Evolutionary conservation across 2,113 vertebrate genomes (phyloP).

Genomic region (Microtus montanus): DNA sequence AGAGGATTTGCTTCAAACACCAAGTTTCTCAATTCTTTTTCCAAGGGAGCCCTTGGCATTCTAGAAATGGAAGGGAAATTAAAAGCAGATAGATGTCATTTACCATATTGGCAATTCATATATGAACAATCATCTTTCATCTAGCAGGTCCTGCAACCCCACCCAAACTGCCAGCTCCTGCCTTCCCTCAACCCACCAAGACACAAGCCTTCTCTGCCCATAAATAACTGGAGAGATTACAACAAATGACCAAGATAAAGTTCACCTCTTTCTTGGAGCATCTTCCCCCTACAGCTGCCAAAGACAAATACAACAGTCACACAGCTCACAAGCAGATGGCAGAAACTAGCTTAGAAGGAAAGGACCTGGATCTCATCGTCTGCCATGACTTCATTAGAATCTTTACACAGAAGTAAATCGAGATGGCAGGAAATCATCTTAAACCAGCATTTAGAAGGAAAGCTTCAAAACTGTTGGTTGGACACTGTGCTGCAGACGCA

Average conservation of each 20-base stretch:
- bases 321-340: neutral
- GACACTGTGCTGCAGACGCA: neutral
- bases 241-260: conserved; percentile 69
- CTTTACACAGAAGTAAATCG: neutral
- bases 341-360: neutral
- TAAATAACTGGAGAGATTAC: conserved; percentile 18
- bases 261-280: conserved; percentile 57
- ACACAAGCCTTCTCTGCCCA: neutral
- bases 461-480: neutral
- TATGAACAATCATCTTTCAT: neutral
- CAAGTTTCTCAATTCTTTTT: neutral
- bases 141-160: too few species aligned
- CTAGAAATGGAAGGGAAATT: neutral
- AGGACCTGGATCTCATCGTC: neutral
- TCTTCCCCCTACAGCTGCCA: conserved; percentile 28
- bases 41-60: neutral
- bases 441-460: conserved; percentile 19
- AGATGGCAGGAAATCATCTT: conserved; percentile 29
- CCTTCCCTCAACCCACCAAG: neutral
- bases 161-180: neutral
- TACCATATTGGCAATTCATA: neutral
- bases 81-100: neutral
- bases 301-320: conserved; percentile 36
- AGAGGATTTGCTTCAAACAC: neutral
- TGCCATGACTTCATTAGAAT: conserved; percentile 13